Percentiles rank a stretch among this genome's conserved stretches.
Conservation (phyloP, 1,140 invertebrate genomes). For the Chrysoperla carnea region DNA sequence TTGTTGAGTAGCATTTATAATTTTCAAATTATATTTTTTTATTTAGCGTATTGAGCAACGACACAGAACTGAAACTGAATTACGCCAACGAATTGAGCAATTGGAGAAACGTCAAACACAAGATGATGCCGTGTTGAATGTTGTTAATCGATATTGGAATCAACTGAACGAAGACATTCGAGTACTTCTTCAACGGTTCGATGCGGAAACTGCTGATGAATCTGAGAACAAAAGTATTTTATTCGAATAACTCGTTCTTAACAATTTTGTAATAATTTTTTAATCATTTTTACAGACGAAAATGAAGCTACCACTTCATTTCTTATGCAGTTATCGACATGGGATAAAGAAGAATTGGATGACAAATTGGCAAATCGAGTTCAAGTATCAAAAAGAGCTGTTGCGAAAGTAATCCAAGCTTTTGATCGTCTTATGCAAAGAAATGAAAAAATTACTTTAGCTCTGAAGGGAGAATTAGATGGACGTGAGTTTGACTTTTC, state of each 20-base stretch:
- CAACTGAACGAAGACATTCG: constrained; percentile 93
- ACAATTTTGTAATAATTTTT: constrained; percentile 1
- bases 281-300: constrained; percentile 51
- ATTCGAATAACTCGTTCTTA: neutral
- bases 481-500: constrained; percentile 27
- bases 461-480: constrained; percentile 67
- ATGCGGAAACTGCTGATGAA: constrained; percentile 93
- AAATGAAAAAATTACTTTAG: constrained; percentile 79
- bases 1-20: neutral
- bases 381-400: constrained; percentile 80
- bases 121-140: constrained; percentile 94
- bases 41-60: constrained; percentile 71
- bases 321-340: constrained; percentile 88
- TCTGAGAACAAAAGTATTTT: constrained; percentile 76
- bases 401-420: constrained; percentile 89
- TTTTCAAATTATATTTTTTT: constrained; percentile 1
- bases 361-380: constrained; percentile 89
- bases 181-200: constrained; percentile 85
- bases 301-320: constrained; percentile 94
- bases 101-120: constrained; percentile 92
- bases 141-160: constrained; percentile 98
- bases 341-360: constrained; percentile 95
- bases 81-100: constrained; percentile 86
- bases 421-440: constrained; percentile 87
- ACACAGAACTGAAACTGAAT: constrained; percentile 73